Evolutionary conservation across 2,797 vertebrate genomes (phyloP).

Genomic region (Melanotaenia trifasciata): DNA sequence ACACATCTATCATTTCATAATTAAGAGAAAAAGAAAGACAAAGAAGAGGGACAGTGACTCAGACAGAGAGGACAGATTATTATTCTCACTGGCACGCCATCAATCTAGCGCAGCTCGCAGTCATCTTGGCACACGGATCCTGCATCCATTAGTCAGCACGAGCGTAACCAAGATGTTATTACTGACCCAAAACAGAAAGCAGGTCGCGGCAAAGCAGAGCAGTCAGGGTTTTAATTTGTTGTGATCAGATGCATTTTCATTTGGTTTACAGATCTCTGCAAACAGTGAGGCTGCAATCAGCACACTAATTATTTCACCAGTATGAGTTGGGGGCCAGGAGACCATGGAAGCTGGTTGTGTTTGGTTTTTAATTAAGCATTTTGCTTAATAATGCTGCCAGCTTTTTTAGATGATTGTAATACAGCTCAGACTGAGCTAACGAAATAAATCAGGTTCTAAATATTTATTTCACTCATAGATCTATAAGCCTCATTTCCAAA

Average conservation of each 20-base stretch:
- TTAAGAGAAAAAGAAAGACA: constrained; percentile 29
- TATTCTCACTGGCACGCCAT: constrained; percentile 44
- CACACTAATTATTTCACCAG: constrained; percentile 32
- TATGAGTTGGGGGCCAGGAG: neutral
- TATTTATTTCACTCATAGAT: too few species aligned
- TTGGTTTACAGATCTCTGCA: constrained; percentile 20
- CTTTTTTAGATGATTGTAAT: neutral
- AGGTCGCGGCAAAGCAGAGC: constrained; percentile 10
- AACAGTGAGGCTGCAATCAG: constrained; percentile 26
- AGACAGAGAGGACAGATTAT: constrained; percentile 50
- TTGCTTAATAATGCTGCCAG: too few species aligned
- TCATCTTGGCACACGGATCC: constrained; percentile 32
- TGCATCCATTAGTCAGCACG: constrained; percentile 28
- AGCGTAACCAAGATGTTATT: constrained; percentile 43
- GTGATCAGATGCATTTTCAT: constrained; percentile 7
- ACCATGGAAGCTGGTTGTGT: neutral
- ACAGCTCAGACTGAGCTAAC: too few species aligned
- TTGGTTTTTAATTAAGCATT: neutral
- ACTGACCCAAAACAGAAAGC: constrained; percentile 46
- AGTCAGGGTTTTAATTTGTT: constrained; percentile 33
- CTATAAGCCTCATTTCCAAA: too few species aligned
- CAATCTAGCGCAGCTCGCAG: constrained; percentile 35
- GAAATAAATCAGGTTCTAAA: too few species aligned
- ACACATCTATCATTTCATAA: constrained; percentile 51
- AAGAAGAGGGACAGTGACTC: constrained; percentile 44